Conservation (phyloP, 2,888 invertebrate genomes). For the Diachrysia chrysitis region DNA sequence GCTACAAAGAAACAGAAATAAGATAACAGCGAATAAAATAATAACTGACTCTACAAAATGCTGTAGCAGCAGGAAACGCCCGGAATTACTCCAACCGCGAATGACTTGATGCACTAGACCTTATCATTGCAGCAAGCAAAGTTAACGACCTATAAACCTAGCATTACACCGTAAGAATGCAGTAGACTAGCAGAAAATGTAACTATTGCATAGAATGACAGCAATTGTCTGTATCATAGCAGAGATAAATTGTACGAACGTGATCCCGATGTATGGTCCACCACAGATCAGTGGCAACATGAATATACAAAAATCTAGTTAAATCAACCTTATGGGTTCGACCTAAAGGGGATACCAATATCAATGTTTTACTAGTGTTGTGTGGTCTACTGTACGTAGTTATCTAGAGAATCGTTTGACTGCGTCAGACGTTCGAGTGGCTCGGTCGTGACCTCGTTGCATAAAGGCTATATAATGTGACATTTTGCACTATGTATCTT, state of each 20-base stretch:
- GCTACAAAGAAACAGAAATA: too few relatives aligned
- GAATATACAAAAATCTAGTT: neutral
- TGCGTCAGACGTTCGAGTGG: conserved; percentile 32
- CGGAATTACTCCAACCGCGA: neutral
- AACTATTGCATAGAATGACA: conserved; percentile 45
- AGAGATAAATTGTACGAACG: conserved; percentile 16
- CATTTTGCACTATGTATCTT: conserved; percentile 23
- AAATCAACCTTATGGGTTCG: neutral
- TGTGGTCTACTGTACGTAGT: conserved; percentile 13
- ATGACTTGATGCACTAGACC: neutral
- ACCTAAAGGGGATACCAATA: neutral
- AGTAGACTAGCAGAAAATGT: conserved; percentile 22
- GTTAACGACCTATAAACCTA: conserved; percentile 4
- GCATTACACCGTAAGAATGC: neutral
- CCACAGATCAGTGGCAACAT: neutral
- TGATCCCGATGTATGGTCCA: conserved; percentile 13
- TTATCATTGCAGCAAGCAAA: neutral
- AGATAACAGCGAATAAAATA: too few relatives aligned
- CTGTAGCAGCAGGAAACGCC: neutral
- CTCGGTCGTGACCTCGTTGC: conserved; percentile 32
- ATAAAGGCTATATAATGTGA: conserved; percentile 17
- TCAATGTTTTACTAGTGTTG: neutral
- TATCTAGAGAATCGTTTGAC: conserved; percentile 29
- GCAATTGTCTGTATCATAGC: conserved; percentile 46
- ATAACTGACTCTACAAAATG: neutral